Evolutionary conservation across 2,888 invertebrate genomes (phyloP).

Genomic region (Drosophila kanekoi): DNA sequence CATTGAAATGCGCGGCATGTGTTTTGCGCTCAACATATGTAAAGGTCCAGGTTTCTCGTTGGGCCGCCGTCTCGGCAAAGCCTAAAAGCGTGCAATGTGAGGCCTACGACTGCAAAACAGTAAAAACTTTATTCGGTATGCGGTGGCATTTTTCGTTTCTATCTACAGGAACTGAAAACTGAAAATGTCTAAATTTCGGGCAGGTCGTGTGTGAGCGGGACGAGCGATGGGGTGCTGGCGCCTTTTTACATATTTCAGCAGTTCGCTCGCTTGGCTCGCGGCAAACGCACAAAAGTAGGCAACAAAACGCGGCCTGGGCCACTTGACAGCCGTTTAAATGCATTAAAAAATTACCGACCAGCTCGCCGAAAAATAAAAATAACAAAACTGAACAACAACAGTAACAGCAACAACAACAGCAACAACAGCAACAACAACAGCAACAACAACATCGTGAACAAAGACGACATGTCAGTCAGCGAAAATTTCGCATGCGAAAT

Average conservation of each 20-base stretch:
- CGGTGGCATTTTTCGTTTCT: constrained; percentile 47
- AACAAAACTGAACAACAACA: background rate
- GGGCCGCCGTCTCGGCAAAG: constrained; percentile 6
- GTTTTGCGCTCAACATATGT: constrained; percentile 15
- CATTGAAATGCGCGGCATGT: constrained; percentile 35
- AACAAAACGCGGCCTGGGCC: constrained; percentile 48
- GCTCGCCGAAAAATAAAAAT: constrained; percentile 27
- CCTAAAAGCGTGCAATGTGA: constrained; percentile 42
- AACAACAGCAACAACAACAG: background rate
- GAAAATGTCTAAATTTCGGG: constrained; percentile 65
- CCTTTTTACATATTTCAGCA: constrained; percentile 59
- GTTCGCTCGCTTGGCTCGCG: constrained; percentile 33
- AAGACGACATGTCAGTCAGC: constrained; percentile 58
- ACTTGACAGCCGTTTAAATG: constrained; percentile 79
- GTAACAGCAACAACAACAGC: constrained; percentile 1
- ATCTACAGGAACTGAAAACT: constrained; percentile 26
- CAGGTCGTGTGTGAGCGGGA: constrained; percentile 20
- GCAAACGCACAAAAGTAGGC: constrained; percentile 48
- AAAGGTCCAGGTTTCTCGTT: constrained; percentile 12
- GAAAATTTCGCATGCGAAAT: constrained; percentile 64
- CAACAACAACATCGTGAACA: constrained; percentile 10
- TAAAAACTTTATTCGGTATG: constrained; percentile 32
- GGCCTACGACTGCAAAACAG: constrained; percentile 42
- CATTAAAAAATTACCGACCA: constrained; percentile 72
- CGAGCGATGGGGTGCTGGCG: constrained; percentile 36